Percentiles rank a stretch among this genome's conserved stretches.
Conservation (phyloP, 2,113 vertebrate species). For the Buteo buteo region DNA sequence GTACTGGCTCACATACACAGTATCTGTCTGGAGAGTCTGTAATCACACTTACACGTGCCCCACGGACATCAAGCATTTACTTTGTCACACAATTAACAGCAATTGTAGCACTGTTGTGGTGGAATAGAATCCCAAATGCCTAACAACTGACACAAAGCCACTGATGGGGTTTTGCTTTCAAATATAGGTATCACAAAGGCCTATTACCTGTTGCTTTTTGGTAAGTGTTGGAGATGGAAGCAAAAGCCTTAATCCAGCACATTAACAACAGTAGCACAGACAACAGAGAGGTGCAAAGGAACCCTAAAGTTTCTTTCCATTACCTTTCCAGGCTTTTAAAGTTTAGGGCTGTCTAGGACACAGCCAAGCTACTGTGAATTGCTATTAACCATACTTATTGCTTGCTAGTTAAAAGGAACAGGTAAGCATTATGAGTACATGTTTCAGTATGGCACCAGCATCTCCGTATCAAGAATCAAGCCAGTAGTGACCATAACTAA, state of each 20-base stretch:
- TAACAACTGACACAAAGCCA: background rate
- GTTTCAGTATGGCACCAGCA: background rate
- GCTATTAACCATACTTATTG: background rate
- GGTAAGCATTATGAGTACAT: rapidly evolving
- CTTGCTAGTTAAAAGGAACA: background rate
- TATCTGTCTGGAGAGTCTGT: background rate
- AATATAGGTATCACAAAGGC: background rate
- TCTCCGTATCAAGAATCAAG: background rate
- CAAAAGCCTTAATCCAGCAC: background rate
- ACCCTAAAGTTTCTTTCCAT: background rate
- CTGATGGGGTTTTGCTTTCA: background rate
- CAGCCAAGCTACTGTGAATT: background rate
- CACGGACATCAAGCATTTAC: background rate
- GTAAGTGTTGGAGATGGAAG: background rate
- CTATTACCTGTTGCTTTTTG: background rate
- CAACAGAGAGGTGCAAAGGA: background rate
- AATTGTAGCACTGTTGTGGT: background rate
- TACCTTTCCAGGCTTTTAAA: background rate
- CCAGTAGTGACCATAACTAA: background rate
- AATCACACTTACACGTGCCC: background rate
- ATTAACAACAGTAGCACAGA: background rate
- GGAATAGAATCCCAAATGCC: background rate
- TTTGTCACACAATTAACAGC: background rate
- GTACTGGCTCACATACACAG: background rate
- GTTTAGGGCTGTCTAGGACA: background rate